Conservation (phyloP, 2,797 vertebrate species). For the Hydrocynus forskahlii region DNA sequence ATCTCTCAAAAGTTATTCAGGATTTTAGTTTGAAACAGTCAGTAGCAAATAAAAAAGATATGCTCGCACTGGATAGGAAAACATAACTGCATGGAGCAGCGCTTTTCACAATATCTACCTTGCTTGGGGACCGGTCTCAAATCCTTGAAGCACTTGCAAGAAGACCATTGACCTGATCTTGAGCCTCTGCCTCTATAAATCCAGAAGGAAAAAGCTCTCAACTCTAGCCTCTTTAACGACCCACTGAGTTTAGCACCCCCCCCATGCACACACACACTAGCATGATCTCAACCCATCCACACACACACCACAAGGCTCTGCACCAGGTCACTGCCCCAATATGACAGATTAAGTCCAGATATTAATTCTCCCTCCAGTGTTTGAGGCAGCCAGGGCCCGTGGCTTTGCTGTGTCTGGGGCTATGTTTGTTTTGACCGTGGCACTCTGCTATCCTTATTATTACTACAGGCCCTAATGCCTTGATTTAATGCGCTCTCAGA, state of each 20-base stretch:
- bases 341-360: constrained; percentile 57
- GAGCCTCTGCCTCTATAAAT: constrained; percentile 10
- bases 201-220: constrained; percentile 3
- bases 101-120: background rate
- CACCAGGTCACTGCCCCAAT: constrained; percentile 44
- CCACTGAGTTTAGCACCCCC: background rate
- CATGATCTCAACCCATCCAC: background rate
- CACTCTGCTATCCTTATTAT: constrained; percentile 72
- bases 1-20: too few species aligned
- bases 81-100: too few species aligned
- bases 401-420: constrained; percentile 47
- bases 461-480: constrained; percentile 71
- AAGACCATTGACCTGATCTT: constrained; percentile 6
- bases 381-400: constrained; percentile 48
- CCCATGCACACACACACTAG: background rate
- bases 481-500: constrained; percentile 78
- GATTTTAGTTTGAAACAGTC: too few species aligned
- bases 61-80: too few species aligned
- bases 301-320: background rate
- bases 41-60: too few species aligned
- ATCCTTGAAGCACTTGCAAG: background rate
- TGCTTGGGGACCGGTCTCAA: background rate
- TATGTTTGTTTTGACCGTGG: constrained; percentile 69
- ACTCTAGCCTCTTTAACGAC: constrained; percentile 10
- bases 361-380: constrained; percentile 52